Evolutionary conservation across 2,888 invertebrate genomes (phyloP), one percentile per base, ranked within the genome.

Genomic region (Onchidella celtica): DNA sequence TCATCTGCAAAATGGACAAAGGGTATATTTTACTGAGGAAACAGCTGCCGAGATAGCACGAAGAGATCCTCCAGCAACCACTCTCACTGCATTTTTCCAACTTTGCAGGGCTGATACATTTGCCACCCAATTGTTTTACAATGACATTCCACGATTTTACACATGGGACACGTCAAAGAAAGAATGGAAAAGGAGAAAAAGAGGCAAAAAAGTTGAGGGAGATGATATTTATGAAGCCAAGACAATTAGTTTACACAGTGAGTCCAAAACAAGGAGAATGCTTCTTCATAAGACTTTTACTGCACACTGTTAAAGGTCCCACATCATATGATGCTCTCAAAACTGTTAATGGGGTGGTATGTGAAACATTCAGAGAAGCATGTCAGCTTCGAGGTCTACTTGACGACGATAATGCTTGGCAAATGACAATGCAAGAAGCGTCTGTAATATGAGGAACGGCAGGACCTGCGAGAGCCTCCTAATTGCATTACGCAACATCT

Each of bases 361-460:
- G 9, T 38, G 14, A 6, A 40, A 70, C 27, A 24, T 47, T 17
- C 55, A 72, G 55, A 24, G 47, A 72, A 6, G 40, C 57, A 72
- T 72, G 72, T 55, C 2, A 47, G 2, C n/a, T 55, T 14, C 27
- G 17, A 9, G 72, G 72, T 2, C 29, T 72, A 47, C 55, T 72
- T 47, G 72, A 72, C 3, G 55, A 47, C 55, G 72, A 72, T 40
- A n/a, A n/a, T n/a, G n/a, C n/a, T n/a, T n/a, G n/a, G n/a, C n/a
- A n/a, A n/a, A n/a, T n/a, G n/a, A n/a, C n/a, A n/a, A n/a, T n/a
- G n/a, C n/a, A n/a, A n/a, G n/a, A n/a, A n/a, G n/a, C n/a, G n/a
- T n/a, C n/a, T n/a, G n/a, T n/a, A n/a, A n/a, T n/a, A n/a, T n/a
- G n/a, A n/a, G n/a, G n/a, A n/a, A n/a, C n/a, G n/a, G n/a, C n/a